Evolutionary conservation across 2,888 invertebrate genomes (phyloP).

Genomic region (Reticulitermes lucifugus): DNA sequence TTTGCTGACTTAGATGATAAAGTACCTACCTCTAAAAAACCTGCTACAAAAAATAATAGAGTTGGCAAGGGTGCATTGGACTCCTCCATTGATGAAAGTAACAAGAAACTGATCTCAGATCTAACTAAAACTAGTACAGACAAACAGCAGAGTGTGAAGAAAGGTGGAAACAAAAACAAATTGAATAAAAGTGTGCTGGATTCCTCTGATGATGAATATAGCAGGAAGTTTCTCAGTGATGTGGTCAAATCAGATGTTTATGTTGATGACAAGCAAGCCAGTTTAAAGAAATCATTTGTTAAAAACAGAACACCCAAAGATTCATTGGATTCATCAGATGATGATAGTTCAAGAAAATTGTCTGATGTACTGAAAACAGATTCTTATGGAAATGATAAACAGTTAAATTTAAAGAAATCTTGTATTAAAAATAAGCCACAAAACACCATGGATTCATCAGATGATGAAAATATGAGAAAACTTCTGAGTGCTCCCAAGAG

Average conservation of each 20-base stretch:
- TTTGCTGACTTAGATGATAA: slow-evolving; percentile 64
- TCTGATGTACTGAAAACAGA: slow-evolving; percentile 44
- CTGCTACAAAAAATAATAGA: slow-evolving; percentile 46
- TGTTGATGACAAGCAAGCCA: slow-evolving; percentile 58
- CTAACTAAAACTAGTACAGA: slow-evolving; percentile 37
- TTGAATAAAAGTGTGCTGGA: slow-evolving; percentile 46
- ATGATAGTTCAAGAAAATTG: slow-evolving; percentile 48
- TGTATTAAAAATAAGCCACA: slow-evolving; percentile 43
- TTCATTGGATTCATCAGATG: slow-evolving; percentile 50
- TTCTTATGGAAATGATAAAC: slow-evolving; percentile 40
- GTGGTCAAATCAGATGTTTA: slow-evolving; percentile 58
- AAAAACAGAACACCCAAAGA: slow-evolving; percentile 53
- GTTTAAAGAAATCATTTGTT: slow-evolving; percentile 43
- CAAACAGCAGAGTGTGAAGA: slow-evolving; percentile 58
- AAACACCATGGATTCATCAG: slow-evolving; percentile 47
- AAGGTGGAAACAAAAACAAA: slow-evolving; percentile 51
- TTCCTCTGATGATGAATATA: slow-evolving; percentile 56
- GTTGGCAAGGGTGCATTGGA: slow-evolving; percentile 42
- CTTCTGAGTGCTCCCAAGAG: slow-evolving; percentile 57
- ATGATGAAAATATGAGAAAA: slow-evolving; percentile 56
- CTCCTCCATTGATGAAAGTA: slow-evolving; percentile 43
- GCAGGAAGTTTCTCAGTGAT: slow-evolving; percentile 58
- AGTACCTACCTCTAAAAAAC: slow-evolving; percentile 56
- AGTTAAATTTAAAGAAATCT: slow-evolving; percentile 41
- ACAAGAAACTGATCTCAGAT: slow-evolving; percentile 42